A percentile compares a stretch with the other conserved stretches of the same genome.
Evolutionary conservation across 2,888 invertebrate genomes (phyloP).

Genomic region (Drosophila mercatorum): DNA sequence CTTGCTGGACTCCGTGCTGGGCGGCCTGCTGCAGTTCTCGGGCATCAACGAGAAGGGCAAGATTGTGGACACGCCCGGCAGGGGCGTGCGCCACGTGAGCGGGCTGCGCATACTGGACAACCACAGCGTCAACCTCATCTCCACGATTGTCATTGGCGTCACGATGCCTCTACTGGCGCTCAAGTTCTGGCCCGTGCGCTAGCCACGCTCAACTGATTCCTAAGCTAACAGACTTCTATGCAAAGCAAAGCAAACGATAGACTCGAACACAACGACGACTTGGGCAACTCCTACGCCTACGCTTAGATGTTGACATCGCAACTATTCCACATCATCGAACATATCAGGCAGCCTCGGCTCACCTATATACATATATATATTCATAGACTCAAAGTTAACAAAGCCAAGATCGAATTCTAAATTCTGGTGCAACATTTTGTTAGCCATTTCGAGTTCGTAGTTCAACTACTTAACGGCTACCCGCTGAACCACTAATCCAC

Average conservation of each 20-base stretch:
- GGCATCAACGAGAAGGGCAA: conserved; percentile 90
- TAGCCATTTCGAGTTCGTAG: not conserved
- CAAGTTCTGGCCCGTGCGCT: conserved; percentile 86
- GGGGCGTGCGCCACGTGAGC: conserved; percentile 90
- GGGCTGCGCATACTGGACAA: conserved; percentile 92
- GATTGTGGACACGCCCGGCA: conserved; percentile 90
- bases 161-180: conserved; percentile 88
- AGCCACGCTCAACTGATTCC: conserved; percentile 3
- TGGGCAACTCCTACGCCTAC: not conserved
- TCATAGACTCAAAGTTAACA: conserved; percentile 2
- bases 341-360: not conserved
- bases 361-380: no score
- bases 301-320: not conserved
- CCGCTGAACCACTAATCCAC: not conserved
- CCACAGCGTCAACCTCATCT: conserved; percentile 94
- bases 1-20: conserved; percentile 92
- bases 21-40: conserved; percentile 94
- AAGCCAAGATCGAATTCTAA: conserved; percentile 2
- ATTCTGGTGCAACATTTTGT: not conserved
- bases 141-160: conserved; percentile 90
- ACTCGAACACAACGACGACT: conserved; percentile 50
- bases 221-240: conserved; percentile 53
- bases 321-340: conserved; percentile 1
- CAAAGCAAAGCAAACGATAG: conserved; percentile 38
- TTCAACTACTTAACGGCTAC: conserved; percentile 3